Evolutionary conservation across 2,797 vertebrate genomes (phyloP), one percentile per base, ranked within the genome.

Genomic region (Periparus ater): DNA sequence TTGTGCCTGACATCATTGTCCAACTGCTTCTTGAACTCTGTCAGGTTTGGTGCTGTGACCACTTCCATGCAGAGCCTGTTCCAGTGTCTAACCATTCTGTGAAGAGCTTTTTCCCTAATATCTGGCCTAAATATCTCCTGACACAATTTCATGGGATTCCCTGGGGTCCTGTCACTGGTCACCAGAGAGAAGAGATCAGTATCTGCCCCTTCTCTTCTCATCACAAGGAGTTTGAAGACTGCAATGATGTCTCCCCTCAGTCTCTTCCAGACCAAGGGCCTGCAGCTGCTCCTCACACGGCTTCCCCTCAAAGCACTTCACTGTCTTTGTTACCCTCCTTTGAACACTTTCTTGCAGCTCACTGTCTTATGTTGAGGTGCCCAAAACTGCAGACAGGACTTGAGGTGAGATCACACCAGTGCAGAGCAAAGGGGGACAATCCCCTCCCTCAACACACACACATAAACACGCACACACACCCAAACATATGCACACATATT

Each of bases 361-460:
- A 10, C 26, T 54, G 54, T 70, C 25, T 71, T 40, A 7, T 12
- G 11, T 30, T 63, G 36, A 16, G 29, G 32, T 38, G 10, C 17
- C n/a, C n/a, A 63, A 71, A 71, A 45, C 17, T 65, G 12, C 17
- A 51, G 38, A 30, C 8, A 23, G 26, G 15, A 51, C 18, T 51
- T 55, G 21, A 50, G 22, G 10, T 38, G 29, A 17, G 6, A 47
- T 17, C 6, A 10, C 29, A 16, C 14, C 20, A 45, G 23, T 8
- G 27, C 7, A 63, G 65, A 51, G 7, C 6, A 51, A n/a, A 77
- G 29, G 0, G 0, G 10, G n/a, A 30, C 2, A 51, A 30, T 25
- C 12, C 2, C 17, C 14, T 57, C 17, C 7, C 17, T 63, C 20
- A 25, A 30, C 5, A 34, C 12, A 26, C n/a, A 16, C 7, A 26